A percentile compares a stretch with the other conserved stretches of the same genome.
phyloP scores from a whole-genome alignment of 2,888 invertebrate species.

The Melieria picta region DNA sequence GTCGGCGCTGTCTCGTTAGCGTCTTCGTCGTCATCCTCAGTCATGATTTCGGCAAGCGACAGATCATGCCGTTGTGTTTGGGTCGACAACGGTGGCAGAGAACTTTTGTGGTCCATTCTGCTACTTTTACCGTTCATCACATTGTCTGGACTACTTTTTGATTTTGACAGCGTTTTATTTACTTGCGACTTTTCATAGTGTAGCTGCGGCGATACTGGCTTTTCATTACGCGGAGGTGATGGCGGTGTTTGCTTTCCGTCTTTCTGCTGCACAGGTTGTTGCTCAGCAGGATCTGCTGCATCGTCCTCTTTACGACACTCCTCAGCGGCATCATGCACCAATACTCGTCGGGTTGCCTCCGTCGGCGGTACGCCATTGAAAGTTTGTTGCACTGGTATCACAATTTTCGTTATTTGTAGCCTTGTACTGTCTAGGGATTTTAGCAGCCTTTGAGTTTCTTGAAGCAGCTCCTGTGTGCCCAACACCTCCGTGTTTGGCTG shows the following conservation, averaged over 20 bases:
- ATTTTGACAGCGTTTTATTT: not conserved
- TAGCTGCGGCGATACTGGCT: not conserved
- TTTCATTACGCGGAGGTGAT: not conserved
- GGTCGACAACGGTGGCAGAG: too few relatives aligned
- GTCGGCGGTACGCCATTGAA: slow-evolving; percentile 12
- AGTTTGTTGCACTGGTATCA: slow-evolving; percentile 38
- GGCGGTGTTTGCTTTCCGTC: not conserved
- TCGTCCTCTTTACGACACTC: not conserved
- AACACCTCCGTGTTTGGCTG: too few relatives aligned
- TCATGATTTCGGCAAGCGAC: slow-evolving; percentile 26
- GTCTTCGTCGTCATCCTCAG: slow-evolving; percentile 34
- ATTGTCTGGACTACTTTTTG: not conserved
- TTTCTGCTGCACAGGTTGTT: not conserved
- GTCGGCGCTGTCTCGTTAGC: not conserved
- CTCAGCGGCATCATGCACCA: not conserved
- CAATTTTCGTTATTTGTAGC: slow-evolving; percentile 20
- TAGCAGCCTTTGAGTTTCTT: slow-evolving; percentile 20
- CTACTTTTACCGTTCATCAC: too few relatives aligned
- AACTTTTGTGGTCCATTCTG: too few relatives aligned
- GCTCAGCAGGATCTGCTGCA: not conserved
- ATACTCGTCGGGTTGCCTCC: not conserved
- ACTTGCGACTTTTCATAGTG: not conserved
- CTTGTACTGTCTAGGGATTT: not conserved
- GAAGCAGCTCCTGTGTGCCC: not conserved
- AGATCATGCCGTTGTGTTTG: too few relatives aligned